phyloP scores from a whole-genome alignment of 2,113 vertebrate species.

The Peromyscus leucopus region DNA sequence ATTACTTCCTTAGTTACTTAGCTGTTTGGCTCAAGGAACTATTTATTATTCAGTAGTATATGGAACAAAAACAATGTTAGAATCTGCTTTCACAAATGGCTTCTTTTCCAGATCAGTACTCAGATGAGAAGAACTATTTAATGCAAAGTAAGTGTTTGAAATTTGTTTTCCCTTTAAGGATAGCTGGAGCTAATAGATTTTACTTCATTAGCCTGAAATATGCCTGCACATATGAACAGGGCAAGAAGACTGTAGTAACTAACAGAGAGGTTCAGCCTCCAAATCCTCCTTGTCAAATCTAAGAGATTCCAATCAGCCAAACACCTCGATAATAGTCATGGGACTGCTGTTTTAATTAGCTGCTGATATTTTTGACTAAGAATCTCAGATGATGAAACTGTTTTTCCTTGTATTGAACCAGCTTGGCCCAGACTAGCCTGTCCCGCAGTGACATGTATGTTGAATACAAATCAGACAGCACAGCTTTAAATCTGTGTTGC shows the following conservation, averaged over 20 bases:
- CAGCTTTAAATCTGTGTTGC: constrained; percentile 90
- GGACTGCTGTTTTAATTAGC: constrained; percentile 87
- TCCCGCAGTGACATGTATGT: constrained; percentile 95
- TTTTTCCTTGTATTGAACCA: constrained; percentile 86
- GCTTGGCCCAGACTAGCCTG: constrained; percentile 89
- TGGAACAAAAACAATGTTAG: constrained; percentile 15
- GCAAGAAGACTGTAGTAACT: constrained; percentile 60
- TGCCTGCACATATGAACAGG: constrained; percentile 53
- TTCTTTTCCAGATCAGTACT: constrained; percentile 26
- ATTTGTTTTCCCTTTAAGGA: constrained; percentile 63
- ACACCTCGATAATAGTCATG: constrained; percentile 73
- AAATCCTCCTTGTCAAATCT: constrained; percentile 74
- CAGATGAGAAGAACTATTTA: constrained; percentile 54
- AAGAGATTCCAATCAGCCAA: constrained; percentile 78
- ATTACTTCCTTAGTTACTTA: neutral
- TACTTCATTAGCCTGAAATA: constrained; percentile 50
- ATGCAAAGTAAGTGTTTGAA: constrained; percentile 68
- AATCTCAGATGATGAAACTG: constrained; percentile 86
- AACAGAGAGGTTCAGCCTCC: constrained; percentile 48
- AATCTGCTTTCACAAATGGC: constrained; percentile 55
- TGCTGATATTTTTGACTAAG: constrained; percentile 76
- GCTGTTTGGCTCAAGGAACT: constrained; percentile 2
- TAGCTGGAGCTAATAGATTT: constrained; percentile 38
- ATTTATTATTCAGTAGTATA: constrained; percentile 22
- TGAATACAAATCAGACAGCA: constrained; percentile 97